Evolutionary conservation across 1,140 invertebrate genomes (phyloP), one percentile per base, ranked within the genome.

Genomic region (Centruroides vittatus): DNA sequence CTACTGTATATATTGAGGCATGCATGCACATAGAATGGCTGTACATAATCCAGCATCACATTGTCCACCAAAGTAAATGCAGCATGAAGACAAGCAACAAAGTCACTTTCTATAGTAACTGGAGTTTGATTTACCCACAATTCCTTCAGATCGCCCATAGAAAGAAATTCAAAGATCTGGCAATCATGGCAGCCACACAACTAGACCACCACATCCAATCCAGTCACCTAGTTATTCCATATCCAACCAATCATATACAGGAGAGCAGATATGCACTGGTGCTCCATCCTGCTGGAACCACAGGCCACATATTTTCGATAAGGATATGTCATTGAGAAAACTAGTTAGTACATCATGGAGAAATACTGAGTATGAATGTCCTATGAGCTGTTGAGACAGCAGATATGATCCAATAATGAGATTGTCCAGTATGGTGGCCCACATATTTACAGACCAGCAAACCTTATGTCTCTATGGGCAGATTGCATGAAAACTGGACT

Each of bases 271-370:
- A 63, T 72, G 66, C 10, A 64, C 51, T 50, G 67, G 65, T 61
- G 67, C 68, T 52, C 67, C 70, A 68, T 71, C 70, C 55, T 73
- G 68, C 60, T 70, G 67, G 47, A 68, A 71, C 68, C 67, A 72
- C 65, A 73, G 70, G 51, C 55, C 49, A 54, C 53, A 58, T 59
- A 23, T 63, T 36, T 54, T 63, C 67, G 46, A 46, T 51, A 49
- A 68, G 58, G 36, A 67, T 66, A 50, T 46, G 35, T 74, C 64
- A 61, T 63, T 50, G 10, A 72, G 61, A 66, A 73, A 72, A 23
- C 23, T n/a, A 23, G 23, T 23, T 23, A 47, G 67, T 66, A 48
- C 35, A 35, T 74, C 64, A 61, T 63, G 51, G 12, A 72, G 61
- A 66, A 73, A 72, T 57, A 68, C 55, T 41, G 68, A 64, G 66